Evolutionary conservation across 2,888 invertebrate genomes (phyloP), one percentile per base, ranked within the genome.

Genomic region (Euplexia lucipara): DNA sequence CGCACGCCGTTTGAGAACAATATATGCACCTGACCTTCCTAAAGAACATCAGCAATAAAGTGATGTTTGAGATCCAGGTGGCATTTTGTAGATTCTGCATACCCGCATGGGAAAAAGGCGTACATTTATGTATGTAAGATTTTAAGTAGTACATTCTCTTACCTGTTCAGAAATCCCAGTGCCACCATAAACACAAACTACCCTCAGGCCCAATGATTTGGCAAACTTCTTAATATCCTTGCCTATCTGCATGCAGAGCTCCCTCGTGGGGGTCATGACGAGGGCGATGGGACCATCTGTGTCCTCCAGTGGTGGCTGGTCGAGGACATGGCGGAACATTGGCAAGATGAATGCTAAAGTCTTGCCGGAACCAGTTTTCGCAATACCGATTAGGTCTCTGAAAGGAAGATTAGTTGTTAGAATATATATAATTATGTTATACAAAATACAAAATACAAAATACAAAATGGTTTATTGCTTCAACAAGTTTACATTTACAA

Each of bases 331-430:
- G 7, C 96, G 95, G 92, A 99, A 98, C 99, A 99, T 99, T 0
- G 99, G 99, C 65, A 99, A 92, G 65, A 99, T 97, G 92, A 99
- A 99, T 0, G 99, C 99, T 54, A 99, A 93, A 0, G 99, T 99
- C 95, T 99, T 99, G 35, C 99, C 99, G 87, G 99, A 99, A 47
- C 99, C 99, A 0, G 99, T 99, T 95, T 99, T 99, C 1, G 99
- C 99, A 88, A 99, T 99, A 60, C 99, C 99, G 86, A 99, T 99
- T 69, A 99, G 95, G 93, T 99, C 99, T 64, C 95, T 95, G 85
- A 39, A 66, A 56, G 2, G n/a, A 16, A 34, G 12, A 3, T 12
- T 30, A 7, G 12, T 1, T n/a, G 14, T 34, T 30, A 26, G 10
- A 35, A 18, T 44, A 9, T n/a, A n/a, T n/a, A n/a, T n/a, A n/a